Base-by-base conservation (phyloP, 2,888 invertebrate species). In the Watsonalla cultraria region DNA sequence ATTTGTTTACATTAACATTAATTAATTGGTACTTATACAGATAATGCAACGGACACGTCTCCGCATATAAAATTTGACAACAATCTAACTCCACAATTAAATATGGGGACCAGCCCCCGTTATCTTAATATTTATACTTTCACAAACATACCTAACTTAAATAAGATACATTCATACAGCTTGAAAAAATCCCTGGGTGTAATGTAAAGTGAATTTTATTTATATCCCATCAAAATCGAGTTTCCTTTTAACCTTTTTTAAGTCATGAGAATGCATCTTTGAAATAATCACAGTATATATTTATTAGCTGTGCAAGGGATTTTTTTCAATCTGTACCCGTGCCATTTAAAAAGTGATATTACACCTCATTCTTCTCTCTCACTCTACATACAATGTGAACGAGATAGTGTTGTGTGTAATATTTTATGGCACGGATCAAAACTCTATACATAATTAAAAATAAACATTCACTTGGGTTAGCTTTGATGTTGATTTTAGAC, bases 91-190 rank as follows among this genome's bases (percentile, higher is more conserved):
- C 72, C 78, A 76, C 74, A 78, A 74, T 76, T 72, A 74, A 72
- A 72, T 76, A 74, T 74, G 72, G 83, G 90, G 83, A 74, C 89
- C 90, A 88, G 90, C 89, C 90, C 88, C 81, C 82, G 72, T 72
- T 70, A 68, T 64, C 75, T 78, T 79, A 76, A 64, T 65, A 70
- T 65, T 73, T 77, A 76, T 69, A 70, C 69, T 69, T 75, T 65
- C 76, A 42, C 74, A 78, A 80, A 78, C 76, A 74, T 71, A 62
- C 70, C 65, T 64, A 62, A 72, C 70, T 68, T 70, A 71, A 55
- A 58, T 60, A 57, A 24, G 24, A 24, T 2, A 62, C 65, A 65
- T 66, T 59, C 62, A 62, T 72, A 64, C 56, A 62, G 47, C 57
- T 46, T 51, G 46, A 9, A 11, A 35, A 37, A 46, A 15, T 46